Evolutionary conservation across 2,797 vertebrate species (phyloP).

Genomic region (Chelon labrosus): DNA sequence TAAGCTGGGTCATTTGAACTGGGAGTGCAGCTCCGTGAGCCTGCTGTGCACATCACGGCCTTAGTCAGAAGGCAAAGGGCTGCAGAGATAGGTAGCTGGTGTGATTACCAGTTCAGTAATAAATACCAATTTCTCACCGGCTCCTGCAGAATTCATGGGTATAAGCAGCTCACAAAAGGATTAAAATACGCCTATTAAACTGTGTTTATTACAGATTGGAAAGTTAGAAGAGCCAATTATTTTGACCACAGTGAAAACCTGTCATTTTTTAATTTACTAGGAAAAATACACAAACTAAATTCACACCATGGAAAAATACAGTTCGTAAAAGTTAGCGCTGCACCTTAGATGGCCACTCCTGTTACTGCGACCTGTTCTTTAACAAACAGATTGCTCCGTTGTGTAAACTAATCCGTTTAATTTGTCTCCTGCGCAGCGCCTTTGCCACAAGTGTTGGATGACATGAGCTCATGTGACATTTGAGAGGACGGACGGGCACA

Average conservation of each 20-base stretch:
- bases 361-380: conserved; percentile 16
- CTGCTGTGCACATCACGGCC: conserved; percentile 90
- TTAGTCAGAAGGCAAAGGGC: conserved; percentile 78
- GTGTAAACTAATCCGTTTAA: conserved; percentile 33
- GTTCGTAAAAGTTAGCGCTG: conserved; percentile 6
- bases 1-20: conserved; percentile 93
- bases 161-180: conserved; percentile 76
- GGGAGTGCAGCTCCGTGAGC: conserved; percentile 86
- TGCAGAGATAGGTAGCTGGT: conserved; percentile 86
- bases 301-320: background rate
- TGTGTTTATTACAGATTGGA: conserved; percentile 72
- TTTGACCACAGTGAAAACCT: conserved; percentile 20
- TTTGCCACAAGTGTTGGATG: conserved; percentile 57
- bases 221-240: conserved; percentile 60
- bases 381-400: conserved; percentile 9
- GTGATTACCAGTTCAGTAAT: conserved; percentile 86
- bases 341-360: background rate
- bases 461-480: conserved; percentile 76
- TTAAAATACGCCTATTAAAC: conserved; percentile 74
- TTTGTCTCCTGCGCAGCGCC: conserved; percentile 34
- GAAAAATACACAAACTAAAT: conserved; percentile 3
- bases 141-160: conserved; percentile 83
- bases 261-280: conserved; percentile 8
- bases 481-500: conserved; percentile 54
- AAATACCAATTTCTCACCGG: conserved; percentile 87